Base-by-base conservation (phyloP, 2,113 vertebrate species). In the Fulica atra region DNA sequence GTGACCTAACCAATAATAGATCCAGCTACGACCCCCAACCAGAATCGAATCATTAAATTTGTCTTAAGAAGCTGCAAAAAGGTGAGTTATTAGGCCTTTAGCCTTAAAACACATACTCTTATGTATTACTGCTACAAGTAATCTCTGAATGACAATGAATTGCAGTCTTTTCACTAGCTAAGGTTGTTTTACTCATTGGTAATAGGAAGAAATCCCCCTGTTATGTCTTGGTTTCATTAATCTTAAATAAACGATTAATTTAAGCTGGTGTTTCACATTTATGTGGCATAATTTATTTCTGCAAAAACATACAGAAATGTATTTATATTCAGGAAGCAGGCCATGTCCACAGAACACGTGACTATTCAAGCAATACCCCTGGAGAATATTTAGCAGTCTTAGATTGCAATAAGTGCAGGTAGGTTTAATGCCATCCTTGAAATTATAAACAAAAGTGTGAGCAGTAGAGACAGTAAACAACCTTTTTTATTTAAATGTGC, bases 281-380 rank as follows among this genome's bases (percentile, higher is more conserved):
- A 24, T 63, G 13, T 71, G 57, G 26, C 10, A 54, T 26, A n/a
- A 51, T 26, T 68, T 69, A 51, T 26, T 68, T 69, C 28, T 86
- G 28, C 15, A 33, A n/a, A n/a, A 69, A 40, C 11, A 8, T 19
- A n/a, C 0, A 17, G 1, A 31, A 1, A 4, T 31, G 6, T 1
- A 6, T 56, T 59, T 60, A 64, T 66, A 9, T n/a, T 79, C 16
- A 29, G 51, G 24, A 79, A 65, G 26, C 4, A 65, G 81, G 13
- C 11, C 13, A 29, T 46, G 24, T 7, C 7, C 38, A 73, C 26
- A 42, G 35, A 86, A 57, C 19, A 38, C 0, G 1, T 61, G 26
- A 15, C 56, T 51, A 12, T 18, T 29, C 21, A 69, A 53, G 50
- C 1, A 4, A 3, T 36, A 46, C 1, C 26, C 9, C 33, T 70